Percentiles rank a stretch among this genome's conserved stretches.
These are phyloP conservation scores for Melanostoma mellinum DNA, from an alignment of 2,888 invertebrate genomes.

Conservation along the genomic window DNA sequence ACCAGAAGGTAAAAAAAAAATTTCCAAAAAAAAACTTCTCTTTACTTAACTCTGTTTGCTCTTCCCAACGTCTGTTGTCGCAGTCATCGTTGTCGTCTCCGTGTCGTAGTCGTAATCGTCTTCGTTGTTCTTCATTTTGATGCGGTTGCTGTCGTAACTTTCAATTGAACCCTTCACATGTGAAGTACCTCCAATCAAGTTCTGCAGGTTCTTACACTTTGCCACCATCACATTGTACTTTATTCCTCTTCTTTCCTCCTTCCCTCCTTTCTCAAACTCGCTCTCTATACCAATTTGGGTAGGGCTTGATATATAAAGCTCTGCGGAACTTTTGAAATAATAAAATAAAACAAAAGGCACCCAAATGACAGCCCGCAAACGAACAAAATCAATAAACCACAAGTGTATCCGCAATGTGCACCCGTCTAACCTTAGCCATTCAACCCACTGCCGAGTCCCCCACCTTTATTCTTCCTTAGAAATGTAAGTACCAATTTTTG, in stretches of 20 bases:
- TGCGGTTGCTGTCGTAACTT: constrained; percentile 49
- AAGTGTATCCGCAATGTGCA: constrained; percentile 69
- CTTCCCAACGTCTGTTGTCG: constrained; percentile 5
- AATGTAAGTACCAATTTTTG: constrained; percentile 19
- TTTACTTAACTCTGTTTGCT: constrained; percentile 25
- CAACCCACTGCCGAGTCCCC: background rate
- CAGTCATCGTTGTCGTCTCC: background rate
- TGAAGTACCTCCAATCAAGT: constrained; percentile 63
- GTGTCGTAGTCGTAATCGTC: too few relatives aligned
- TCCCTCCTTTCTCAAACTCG: background rate
- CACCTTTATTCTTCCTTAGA: background rate
- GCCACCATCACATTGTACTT: constrained; percentile 25
- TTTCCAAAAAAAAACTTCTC: constrained; percentile 3
- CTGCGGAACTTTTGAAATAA: constrained; percentile 60
- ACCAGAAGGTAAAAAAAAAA: constrained; percentile 1
- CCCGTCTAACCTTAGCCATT: constrained; percentile 1
- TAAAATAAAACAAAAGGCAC: constrained; percentile 72
- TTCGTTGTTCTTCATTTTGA: background rate
- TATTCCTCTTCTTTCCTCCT: too few relatives aligned
- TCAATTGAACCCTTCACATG: constrained; percentile 68
- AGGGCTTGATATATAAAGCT: constrained; percentile 40
- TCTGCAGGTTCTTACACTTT: constrained; percentile 53
- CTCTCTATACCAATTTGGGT: background rate
- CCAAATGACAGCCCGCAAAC: constrained; percentile 69
- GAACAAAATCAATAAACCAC: constrained; percentile 72